Conservation (phyloP, 1,140 invertebrate genomes). For the Globodera ellingtonae region DNA sequence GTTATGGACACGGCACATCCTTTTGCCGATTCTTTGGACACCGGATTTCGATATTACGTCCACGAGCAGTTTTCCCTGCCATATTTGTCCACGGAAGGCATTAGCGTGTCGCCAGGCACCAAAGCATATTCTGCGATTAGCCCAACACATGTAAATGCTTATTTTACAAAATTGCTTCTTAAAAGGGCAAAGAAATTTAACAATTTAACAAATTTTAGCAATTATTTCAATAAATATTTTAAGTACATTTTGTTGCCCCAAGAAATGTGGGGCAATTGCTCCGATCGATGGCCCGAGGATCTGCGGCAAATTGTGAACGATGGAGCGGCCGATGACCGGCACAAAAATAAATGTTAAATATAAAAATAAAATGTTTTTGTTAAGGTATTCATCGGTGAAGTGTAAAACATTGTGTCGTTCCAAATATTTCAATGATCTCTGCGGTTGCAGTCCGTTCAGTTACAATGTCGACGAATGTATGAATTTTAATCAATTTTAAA, state of each 20-base stretch:
- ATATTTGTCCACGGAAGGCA: conserved; percentile 58
- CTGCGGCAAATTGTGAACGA: conserved; percentile 19
- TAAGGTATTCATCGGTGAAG: conserved; percentile 55
- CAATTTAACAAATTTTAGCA: background rate
- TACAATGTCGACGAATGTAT: conserved; percentile 56
- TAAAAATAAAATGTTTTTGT: background rate
- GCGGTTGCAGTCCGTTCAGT: conserved; percentile 59
- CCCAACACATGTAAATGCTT: conserved; percentile 48
- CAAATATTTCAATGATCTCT: conserved; percentile 54
- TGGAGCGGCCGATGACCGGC: conserved; percentile 15
- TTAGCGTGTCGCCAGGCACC: conserved; percentile 58
- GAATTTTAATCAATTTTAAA: background rate
- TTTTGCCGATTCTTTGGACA: conserved; percentile 55
- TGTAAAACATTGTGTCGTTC: conserved; percentile 57
- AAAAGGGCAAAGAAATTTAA: background rate
- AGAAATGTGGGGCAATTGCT: conserved; percentile 60
- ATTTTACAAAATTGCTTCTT: conserved; percentile 33
- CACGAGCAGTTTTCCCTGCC: conserved; percentile 53
- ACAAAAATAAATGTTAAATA: background rate
- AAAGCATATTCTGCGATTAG: conserved; percentile 59
- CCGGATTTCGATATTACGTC: conserved; percentile 58
- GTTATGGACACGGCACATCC: conserved; percentile 40
- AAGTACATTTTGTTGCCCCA: conserved; percentile 53
- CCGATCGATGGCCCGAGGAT: conserved; percentile 52
- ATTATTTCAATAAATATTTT: conserved; percentile 28